Evolutionary conservation across 2,888 invertebrate species (phyloP).

Genomic region (Drosophila multiciliata): DNA sequence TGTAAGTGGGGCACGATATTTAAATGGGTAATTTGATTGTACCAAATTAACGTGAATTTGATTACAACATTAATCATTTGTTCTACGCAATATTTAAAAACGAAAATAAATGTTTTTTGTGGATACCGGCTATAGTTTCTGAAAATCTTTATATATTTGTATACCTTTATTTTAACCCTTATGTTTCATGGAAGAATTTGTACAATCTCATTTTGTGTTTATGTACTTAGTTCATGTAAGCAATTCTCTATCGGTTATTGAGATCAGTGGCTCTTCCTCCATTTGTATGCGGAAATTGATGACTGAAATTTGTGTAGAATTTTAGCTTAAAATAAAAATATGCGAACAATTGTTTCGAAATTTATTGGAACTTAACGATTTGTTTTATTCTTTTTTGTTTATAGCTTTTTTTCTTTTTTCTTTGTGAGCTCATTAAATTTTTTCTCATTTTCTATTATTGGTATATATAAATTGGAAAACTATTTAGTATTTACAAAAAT

Average conservation of each 20-base stretch:
- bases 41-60: background rate
- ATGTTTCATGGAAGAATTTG: background rate
- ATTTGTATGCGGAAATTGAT: constrained; percentile 33
- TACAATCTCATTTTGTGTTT: background rate
- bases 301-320: constrained; percentile 66
- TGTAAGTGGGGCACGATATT: background rate
- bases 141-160: background rate
- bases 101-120: background rate
- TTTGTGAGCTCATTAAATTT: constrained; percentile 49
- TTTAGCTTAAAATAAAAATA: constrained; percentile 73
- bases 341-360: constrained; percentile 66
- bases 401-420: constrained; percentile 60
- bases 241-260: constrained; percentile 5
- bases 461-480: constrained; percentile 28
- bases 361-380: constrained; percentile 57
- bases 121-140: background rate
- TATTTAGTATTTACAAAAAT: constrained; percentile 54
- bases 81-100: background rate
- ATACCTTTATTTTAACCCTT: background rate
- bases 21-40: background rate
- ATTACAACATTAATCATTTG: background rate
- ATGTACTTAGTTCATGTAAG: background rate
- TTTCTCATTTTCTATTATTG: constrained; percentile 37
- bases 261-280: constrained; percentile 52
- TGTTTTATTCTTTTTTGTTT: constrained; percentile 53